Percentiles rank a stretch among this genome's conserved stretches.
These are phyloP conservation scores for Mythimna impura DNA, from an alignment of 2,888 invertebrate genomes.

Conservation along the genomic window DNA sequence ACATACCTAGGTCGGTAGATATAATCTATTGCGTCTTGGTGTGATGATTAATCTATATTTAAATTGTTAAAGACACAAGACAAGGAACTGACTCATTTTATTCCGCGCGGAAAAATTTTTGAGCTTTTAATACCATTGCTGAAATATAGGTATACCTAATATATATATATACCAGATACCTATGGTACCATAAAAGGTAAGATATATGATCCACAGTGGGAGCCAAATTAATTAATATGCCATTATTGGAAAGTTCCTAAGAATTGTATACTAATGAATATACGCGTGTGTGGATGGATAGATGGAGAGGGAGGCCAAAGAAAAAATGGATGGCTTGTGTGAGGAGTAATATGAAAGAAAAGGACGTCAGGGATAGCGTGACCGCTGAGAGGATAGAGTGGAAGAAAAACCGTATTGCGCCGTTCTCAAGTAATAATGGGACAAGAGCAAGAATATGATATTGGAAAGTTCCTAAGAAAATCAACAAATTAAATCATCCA, in stretches of 20 bases:
- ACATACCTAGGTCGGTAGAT: not conserved
- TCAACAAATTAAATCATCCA: conserved; percentile 23
- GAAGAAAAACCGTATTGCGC: no score
- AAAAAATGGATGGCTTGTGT: no score
- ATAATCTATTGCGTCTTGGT: not conserved
- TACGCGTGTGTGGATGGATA: no score
- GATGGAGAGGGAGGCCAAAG: no score
- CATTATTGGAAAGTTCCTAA: conserved; percentile 21
- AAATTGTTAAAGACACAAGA: conserved; percentile 2
- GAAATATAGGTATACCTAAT: not conserved
- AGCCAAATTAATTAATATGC: conserved; percentile 39
- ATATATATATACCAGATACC: no score
- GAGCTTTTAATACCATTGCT: not conserved
- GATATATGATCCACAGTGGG: conserved; percentile 3
- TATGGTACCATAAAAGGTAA: conserved; percentile 9
- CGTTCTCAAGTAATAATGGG: no score
- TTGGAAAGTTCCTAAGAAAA: conserved; percentile 4
- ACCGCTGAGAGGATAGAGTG: no score
- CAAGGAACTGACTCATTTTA: conserved; percentile 9
- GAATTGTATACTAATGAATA: not conserved
- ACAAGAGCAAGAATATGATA: no score
- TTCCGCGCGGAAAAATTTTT: not conserved
- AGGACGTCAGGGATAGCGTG: no score
- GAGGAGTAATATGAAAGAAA: no score
- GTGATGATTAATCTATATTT: conserved; percentile 5